Percentiles rank a stretch among this genome's conserved stretches.
phyloP scores from a whole-genome alignment of 2,113 vertebrate species.

The Oryzias celebensis region DNA sequence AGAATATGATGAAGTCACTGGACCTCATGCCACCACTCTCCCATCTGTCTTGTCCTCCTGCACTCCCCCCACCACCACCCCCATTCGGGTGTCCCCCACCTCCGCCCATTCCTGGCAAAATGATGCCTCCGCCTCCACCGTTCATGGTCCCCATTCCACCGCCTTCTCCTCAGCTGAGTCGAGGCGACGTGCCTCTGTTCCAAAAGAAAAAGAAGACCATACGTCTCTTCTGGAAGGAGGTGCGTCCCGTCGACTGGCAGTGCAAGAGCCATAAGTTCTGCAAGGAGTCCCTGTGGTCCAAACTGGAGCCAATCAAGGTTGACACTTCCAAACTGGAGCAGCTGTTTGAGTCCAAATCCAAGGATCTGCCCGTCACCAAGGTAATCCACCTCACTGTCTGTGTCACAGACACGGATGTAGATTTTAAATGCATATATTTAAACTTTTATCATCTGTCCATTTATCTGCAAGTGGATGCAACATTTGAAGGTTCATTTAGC shows the following conservation, averaged over 20 bases:
- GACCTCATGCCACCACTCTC: constrained; percentile 82
- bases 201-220: constrained; percentile 99
- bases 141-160: constrained; percentile 81
- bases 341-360: constrained; percentile 97
- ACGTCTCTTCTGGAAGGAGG: constrained; percentile 97
- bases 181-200: constrained; percentile 86
- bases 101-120: constrained; percentile 80
- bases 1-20: constrained; percentile 76
- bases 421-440: neutral
- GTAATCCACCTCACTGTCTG: constrained; percentile 69
- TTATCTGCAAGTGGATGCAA: too few species aligned
- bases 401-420: constrained; percentile 5
- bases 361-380: constrained; percentile 95
- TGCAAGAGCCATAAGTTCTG: constrained; percentile 86
- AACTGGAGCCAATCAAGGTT: constrained; percentile 93
- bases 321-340: constrained; percentile 96
- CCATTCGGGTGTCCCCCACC: constrained; percentile 80
- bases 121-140: constrained; percentile 69
- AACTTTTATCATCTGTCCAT: too few species aligned
- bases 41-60: constrained; percentile 71
- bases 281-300: constrained; percentile 94
- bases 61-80: constrained; percentile 84
- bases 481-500: too few species aligned
- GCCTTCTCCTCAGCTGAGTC: constrained; percentile 84
- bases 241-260: constrained; percentile 91